phyloP scores from a whole-genome alignment of 2,888 invertebrate genomes.

The Falcaria lacertinaria region DNA sequence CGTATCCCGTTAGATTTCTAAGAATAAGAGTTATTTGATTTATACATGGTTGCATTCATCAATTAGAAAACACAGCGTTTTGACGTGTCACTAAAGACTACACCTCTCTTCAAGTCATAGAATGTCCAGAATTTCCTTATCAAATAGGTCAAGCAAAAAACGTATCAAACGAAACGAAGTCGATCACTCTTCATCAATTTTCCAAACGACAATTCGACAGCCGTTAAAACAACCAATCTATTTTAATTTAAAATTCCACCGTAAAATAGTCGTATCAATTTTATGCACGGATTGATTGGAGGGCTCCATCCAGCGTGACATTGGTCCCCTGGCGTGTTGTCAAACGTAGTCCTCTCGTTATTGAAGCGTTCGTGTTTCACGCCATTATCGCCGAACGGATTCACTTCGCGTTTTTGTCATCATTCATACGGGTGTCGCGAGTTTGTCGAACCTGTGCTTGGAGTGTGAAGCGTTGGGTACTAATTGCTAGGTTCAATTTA shows the following conservation, averaged over 20 bases:
- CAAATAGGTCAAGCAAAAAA: background rate
- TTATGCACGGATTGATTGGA: background rate
- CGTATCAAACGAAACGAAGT: background rate
- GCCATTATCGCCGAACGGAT: background rate
- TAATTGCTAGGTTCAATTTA: no score
- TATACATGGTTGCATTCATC: no score
- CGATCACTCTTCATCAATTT: background rate
- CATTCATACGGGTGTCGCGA: background rate
- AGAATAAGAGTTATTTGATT: no score
- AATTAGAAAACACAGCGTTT: no score
- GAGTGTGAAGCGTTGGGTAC: background rate
- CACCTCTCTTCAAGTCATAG: no score
- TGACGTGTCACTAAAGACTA: no score
- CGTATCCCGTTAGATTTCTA: no score
- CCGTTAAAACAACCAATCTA: background rate
- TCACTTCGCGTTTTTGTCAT: background rate
- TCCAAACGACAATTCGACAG: background rate
- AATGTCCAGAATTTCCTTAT: background rate
- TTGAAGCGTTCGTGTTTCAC: constrained; percentile 2
- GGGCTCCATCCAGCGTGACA: background rate
- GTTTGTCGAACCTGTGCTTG: background rate
- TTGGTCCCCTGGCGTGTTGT: background rate
- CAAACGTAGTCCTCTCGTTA: background rate
- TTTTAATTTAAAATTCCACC: background rate
- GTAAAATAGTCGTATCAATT: background rate